phyloP scores from a whole-genome alignment of 2,888 invertebrate genomes.

The Dendrolimus pini region DNA sequence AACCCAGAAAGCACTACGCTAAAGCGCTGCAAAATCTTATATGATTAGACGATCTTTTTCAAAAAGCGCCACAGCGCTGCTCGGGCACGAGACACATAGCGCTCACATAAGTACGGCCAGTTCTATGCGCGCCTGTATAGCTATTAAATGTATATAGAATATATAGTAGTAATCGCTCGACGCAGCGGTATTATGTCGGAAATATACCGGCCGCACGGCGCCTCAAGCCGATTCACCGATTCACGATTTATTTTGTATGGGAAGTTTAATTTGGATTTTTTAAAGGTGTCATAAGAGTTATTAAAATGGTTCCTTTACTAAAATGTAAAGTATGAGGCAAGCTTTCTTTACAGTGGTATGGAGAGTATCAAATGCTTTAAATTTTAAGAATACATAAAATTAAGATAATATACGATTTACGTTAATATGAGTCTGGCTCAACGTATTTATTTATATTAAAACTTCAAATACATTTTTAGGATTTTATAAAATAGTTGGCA shows the following conservation, averaged over 20 bases:
- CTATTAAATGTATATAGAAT: slow-evolving; percentile 78
- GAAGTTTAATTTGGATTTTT: slow-evolving; percentile 68
- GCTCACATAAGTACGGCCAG: slow-evolving; percentile 78
- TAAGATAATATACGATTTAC: slow-evolving; percentile 7
- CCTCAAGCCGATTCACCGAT: slow-evolving; percentile 67
- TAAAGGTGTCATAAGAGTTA: slow-evolving; percentile 55
- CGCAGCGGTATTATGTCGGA: slow-evolving; percentile 78
- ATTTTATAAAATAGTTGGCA: too few relatives aligned
- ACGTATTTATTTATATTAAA: too few relatives aligned
- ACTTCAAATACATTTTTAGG: too few relatives aligned
- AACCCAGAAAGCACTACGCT: slow-evolving; percentile 51
- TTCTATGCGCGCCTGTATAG: slow-evolving; percentile 78
- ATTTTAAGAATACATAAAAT: slow-evolving; percentile 31
- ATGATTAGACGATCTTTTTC: slow-evolving; percentile 35
- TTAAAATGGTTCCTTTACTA: slow-evolving; percentile 56
- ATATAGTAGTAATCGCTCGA: slow-evolving; percentile 78
- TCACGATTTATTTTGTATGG: slow-evolving; percentile 74
- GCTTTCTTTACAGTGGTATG: slow-evolving; percentile 63
- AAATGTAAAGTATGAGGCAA: slow-evolving; percentile 61
- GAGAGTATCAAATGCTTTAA: slow-evolving; percentile 35
- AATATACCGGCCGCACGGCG: slow-evolving; percentile 74
- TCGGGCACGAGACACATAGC: slow-evolving; percentile 44
- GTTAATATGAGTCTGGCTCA: too few relatives aligned
- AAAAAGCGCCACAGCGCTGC: slow-evolving; percentile 57
- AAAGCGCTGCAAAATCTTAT: slow-evolving; percentile 43